Percentiles rank a stretch among this genome's conserved stretches.
Evolutionary conservation across 2,797 vertebrate genomes (phyloP).

Genomic region (Coccyzus lansbergi): DNA sequence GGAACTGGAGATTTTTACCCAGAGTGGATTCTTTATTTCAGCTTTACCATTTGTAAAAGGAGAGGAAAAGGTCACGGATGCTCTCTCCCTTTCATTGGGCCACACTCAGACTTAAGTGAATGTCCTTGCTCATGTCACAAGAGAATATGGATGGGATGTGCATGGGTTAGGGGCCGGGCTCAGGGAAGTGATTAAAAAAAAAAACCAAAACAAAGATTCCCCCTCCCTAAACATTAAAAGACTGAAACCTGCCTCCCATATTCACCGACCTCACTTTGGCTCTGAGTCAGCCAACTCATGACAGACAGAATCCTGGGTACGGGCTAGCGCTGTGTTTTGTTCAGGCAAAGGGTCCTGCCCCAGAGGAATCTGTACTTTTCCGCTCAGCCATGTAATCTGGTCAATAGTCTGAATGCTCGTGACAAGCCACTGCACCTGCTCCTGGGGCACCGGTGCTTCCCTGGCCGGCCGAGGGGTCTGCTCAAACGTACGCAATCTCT

Average conservation of each 20-base stretch:
- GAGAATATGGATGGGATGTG: slow-evolving; percentile 72
- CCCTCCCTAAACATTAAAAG: slow-evolving; percentile 75
- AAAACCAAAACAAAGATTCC: slow-evolving; percentile 53
- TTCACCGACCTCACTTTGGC: slow-evolving; percentile 79
- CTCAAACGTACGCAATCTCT: slow-evolving; percentile 66
- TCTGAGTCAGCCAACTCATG: slow-evolving; percentile 78
- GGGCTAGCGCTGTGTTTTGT: slow-evolving; percentile 74
- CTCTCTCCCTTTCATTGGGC: slow-evolving; percentile 69
- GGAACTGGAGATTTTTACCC: slow-evolving; percentile 76
- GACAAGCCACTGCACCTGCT: slow-evolving; percentile 75
- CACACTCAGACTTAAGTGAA: slow-evolving; percentile 65
- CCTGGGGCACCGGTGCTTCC: slow-evolving; percentile 54
- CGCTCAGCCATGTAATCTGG: slow-evolving; percentile 79
- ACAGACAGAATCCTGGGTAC: slow-evolving; percentile 79
- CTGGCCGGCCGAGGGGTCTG: slow-evolving; percentile 74
- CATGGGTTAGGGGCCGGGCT: slow-evolving; percentile 61
- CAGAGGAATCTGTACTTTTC: slow-evolving; percentile 73
- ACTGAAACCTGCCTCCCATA: slow-evolving; percentile 73
- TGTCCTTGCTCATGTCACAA: slow-evolving; percentile 67
- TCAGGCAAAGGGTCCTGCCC: slow-evolving; percentile 80
- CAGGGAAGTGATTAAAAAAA: slow-evolving; percentile 61
- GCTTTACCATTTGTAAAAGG: slow-evolving; percentile 73
- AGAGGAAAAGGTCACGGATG: slow-evolving; percentile 64
- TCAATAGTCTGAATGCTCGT: slow-evolving; percentile 76
- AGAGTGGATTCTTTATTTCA: slow-evolving; percentile 81